Conservation (phyloP, 2,888 invertebrate genomes). For the Zaprionus obscuricornis region DNA sequence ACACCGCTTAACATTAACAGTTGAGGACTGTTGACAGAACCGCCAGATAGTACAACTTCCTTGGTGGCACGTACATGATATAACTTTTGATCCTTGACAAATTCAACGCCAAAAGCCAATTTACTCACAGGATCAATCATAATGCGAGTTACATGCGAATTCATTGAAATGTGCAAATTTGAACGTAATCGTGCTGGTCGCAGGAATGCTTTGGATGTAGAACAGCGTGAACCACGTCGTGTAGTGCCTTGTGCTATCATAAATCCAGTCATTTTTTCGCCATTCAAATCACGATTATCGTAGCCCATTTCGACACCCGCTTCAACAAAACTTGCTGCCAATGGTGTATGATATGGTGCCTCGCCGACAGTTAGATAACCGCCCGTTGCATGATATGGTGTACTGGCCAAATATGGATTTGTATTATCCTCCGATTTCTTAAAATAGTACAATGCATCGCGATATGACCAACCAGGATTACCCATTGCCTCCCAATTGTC, state of each 20-base stretch:
- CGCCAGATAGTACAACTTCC: constrained; percentile 95
- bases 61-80: constrained; percentile 90
- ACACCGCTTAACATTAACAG: constrained; percentile 96
- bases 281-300: constrained; percentile 93
- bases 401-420: constrained; percentile 91
- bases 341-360: constrained; percentile 93
- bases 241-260: constrained; percentile 94
- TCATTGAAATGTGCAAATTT: constrained; percentile 94
- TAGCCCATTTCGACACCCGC: constrained; percentile 94
- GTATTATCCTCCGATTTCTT: constrained; percentile 96
- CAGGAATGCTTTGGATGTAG: constrained; percentile 94
- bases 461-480: constrained; percentile 94
- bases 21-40: constrained; percentile 97
- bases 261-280: constrained; percentile 93
- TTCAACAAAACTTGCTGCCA: constrained; percentile 91
- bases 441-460: constrained; percentile 91
- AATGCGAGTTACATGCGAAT: constrained; percentile 90
- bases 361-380: constrained; percentile 93
- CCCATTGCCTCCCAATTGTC: constrained; percentile 94
- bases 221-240: constrained; percentile 92
- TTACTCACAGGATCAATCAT: constrained; percentile 89
- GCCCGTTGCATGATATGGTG: constrained; percentile 91
- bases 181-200: constrained; percentile 90
- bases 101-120: constrained; percentile 92
- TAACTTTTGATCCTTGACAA: constrained; percentile 89